Conservation (phyloP, 2,888 invertebrate species). For the Brenthis ino region DNA sequence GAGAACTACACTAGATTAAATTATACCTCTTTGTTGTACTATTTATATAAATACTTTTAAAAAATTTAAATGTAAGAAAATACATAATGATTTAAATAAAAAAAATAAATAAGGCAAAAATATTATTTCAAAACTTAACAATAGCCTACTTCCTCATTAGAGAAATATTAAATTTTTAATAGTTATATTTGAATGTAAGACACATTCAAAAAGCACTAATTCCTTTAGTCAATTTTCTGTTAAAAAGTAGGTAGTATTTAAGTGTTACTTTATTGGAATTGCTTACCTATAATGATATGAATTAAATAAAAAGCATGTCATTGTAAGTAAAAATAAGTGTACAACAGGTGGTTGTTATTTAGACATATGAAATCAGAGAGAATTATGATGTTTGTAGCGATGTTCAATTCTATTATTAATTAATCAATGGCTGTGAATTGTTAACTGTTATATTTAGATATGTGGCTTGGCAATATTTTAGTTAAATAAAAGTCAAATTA, state of each 20-base stretch:
- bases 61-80: no score
- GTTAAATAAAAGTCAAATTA: slow-evolving; percentile 61
- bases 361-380: slow-evolving; percentile 39
- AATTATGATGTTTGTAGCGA: slow-evolving; percentile 36
- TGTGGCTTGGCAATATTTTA: slow-evolving; percentile 75
- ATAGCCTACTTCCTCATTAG: no score
- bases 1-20: neutral
- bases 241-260: neutral
- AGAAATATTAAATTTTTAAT: no score
- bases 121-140: no score
- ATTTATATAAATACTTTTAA: no score
- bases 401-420: slow-evolving; percentile 50
- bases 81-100: no score
- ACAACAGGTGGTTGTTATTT: slow-evolving; percentile 31
- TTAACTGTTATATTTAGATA: slow-evolving; percentile 72
- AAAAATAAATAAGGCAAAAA: no score
- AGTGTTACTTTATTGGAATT: slow-evolving; percentile 14
- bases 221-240: no score
- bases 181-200: no score
- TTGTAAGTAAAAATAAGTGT: slow-evolving; percentile 18
- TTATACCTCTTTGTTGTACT: no score
- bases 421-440: slow-evolving; percentile 79
- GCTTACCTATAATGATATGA: neutral
- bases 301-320: slow-evolving; percentile 10
- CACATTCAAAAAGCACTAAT: no score